Evolutionary conservation across 2,888 invertebrate species (phyloP), one percentile per base, ranked within the genome.

Genomic region (Pilophorus perplexus): DNA sequence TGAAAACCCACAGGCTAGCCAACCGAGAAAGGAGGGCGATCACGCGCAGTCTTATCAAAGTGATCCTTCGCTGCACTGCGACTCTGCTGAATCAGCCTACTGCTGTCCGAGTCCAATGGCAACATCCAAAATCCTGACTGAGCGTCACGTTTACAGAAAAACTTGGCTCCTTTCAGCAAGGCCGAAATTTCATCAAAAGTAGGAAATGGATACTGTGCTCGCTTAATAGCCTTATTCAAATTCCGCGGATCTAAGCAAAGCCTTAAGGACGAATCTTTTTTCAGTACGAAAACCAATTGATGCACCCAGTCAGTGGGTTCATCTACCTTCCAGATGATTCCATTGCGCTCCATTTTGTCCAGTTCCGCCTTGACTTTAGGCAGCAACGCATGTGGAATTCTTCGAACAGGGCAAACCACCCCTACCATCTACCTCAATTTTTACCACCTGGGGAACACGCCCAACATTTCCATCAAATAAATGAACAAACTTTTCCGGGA

Each of bases 51-150:
- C n/a, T n/a, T n/a, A n/a, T n/a, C n/a, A n/a, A n/a, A n/a, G n/a
- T n/a, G n/a, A n/a, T n/a, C n/a, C n/a, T n/a, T n/a, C n/a, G n/a
- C n/a, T n/a, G n/a, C n/a, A n/a, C n/a, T n/a, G n/a, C n/a, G n/a
- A n/a, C n/a, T n/a, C n/a, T n/a, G n/a, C n/a, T n/a, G n/a, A n/a
- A n/a, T n/a, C 1, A 64, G 5, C 27, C 37, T 54, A 3, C 48
- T 48, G 6, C 44, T 54, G 1, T 2, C 5, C 8, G 16, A 1
- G n/a, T 57, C 40, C 16, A 68, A 16, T 18, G 48, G 28, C 16
- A 55, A n/a, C 18, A 64, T 42, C 68, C 68, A 65, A 23, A 68
- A 68, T 0, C 59, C 65, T 8, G 59, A 48, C 0, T 46, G 14
- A 6, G 65, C 64, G 38, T 68, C 68, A 1, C 65, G 18, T 18